Percentiles rank a stretch among this genome's conserved stretches.
These are phyloP conservation scores for Eristalinus sepulchralis DNA, from an alignment of 2,888 invertebrate genomes.

Conservation along the genomic window DNA sequence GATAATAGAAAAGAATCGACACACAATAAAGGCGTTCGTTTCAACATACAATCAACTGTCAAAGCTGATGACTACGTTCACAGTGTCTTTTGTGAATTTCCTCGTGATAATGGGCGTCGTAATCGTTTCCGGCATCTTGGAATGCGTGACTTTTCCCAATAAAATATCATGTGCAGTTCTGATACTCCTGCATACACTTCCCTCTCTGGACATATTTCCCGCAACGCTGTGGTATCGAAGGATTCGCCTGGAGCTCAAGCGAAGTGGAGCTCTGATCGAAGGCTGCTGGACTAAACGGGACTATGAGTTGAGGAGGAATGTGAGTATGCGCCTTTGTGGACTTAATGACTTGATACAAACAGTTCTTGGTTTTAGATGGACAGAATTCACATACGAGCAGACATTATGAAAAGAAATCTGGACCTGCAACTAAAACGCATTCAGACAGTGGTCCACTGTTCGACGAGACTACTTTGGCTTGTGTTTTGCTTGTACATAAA, in stretches of 20 bases:
- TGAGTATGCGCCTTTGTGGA: neutral
- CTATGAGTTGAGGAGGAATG: neutral
- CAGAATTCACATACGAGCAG: neutral
- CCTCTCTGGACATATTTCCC: neutral
- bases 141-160: neutral
- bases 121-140: neutral
- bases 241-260: neutral
- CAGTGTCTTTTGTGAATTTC: neutral
- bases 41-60: neutral
- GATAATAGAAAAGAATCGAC: neutral
- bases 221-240: neutral
- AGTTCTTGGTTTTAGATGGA: neutral
- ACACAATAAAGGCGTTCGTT: neutral
- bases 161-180: rapidly evolving
- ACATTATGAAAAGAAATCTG: neutral
- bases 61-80: neutral
- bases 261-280: neutral
- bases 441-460: neutral
- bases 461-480: neutral
- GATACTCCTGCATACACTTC: neutral
- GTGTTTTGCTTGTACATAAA: neutral
- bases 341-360: neutral
- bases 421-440: neutral
- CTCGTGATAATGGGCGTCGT: neutral
- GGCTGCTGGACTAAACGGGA: neutral